Evolutionary conservation across 1,140 invertebrate species (phyloP).

Genomic region (Argopecten irradians): DNA sequence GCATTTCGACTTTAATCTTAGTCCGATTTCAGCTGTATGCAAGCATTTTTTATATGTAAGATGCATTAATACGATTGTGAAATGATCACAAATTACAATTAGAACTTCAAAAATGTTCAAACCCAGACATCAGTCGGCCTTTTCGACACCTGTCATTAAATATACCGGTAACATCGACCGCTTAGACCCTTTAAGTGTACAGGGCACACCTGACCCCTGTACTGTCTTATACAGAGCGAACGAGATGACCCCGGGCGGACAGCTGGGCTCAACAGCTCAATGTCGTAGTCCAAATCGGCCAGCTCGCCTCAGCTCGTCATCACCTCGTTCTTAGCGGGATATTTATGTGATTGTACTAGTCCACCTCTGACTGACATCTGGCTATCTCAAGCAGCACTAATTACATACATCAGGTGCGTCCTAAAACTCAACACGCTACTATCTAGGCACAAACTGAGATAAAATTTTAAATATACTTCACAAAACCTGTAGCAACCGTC

Average conservation of each 20-base stretch:
- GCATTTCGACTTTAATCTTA: too few relatives aligned
- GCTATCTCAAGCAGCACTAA: neutral
- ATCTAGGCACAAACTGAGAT: neutral
- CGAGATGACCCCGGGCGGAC: neutral
- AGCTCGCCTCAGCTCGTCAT: neutral
- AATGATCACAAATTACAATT: too few relatives aligned
- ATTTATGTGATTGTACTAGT: conserved; percentile 2
- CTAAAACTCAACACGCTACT: neutral
- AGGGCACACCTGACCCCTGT: neutral
- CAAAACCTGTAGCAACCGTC: neutral
- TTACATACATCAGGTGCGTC: conserved; percentile 10
- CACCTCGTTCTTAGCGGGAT: neutral
- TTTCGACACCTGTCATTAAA: too few relatives aligned
- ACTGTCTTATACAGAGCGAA: neutral
- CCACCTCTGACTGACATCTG: neutral
- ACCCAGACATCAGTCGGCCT: too few relatives aligned
- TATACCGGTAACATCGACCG: too few relatives aligned
- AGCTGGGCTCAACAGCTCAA: neutral
- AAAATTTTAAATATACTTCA: neutral
- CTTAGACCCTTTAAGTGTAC: too few relatives aligned
- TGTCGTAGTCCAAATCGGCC: neutral
- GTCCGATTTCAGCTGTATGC: too few relatives aligned
- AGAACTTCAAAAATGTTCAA: too few relatives aligned
- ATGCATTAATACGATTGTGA: too few relatives aligned
- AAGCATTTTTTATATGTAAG: too few relatives aligned